These are phyloP conservation scores for Protaetia brevitarsis DNA, from an alignment of 1,140 invertebrate species.

Conservation along the genomic window DNA sequence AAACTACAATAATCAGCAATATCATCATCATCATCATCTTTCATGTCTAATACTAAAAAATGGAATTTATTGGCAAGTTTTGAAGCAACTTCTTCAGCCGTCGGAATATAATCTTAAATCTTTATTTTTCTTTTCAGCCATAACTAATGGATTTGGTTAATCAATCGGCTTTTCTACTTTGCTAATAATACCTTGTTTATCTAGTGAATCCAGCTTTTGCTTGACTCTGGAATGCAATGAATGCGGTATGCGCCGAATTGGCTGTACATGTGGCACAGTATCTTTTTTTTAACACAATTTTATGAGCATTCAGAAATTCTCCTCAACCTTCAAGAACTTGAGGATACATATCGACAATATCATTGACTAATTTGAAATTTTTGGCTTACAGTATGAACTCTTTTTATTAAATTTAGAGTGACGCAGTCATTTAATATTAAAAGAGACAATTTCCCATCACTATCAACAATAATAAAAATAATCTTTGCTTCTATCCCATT, in stretches of 20 bases:
- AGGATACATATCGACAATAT: neutral
- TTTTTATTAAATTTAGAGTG: constrained; percentile 12
- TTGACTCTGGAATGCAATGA: constrained; percentile 8
- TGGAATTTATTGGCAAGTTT: constrained; percentile 29
- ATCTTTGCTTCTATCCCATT: neutral
- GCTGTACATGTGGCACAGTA: neutral
- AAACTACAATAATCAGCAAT: neutral
- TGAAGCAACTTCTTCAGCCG: constrained; percentile 31
- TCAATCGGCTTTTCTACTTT: constrained; percentile 40
- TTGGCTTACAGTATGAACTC: neutral
- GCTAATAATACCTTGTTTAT: constrained; percentile 6
- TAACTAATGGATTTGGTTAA: constrained; percentile 43
- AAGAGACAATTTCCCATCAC: neutral
- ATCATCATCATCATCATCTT: constrained; percentile 29
- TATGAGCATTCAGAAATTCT: neutral
- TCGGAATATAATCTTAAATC: too few relatives aligned
- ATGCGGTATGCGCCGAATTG: constrained; percentile 18
- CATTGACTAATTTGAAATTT: neutral
- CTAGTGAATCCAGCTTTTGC: constrained; percentile 5
- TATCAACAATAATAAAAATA: neutral
- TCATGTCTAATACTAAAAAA: constrained; percentile 36
- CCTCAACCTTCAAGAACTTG: neutral
- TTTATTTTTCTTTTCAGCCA: constrained; percentile 41
- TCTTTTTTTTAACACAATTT: constrained; percentile 8
- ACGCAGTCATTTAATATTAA: constrained; percentile 19